Percentiles rank a stretch among this genome's conserved stretches.
Evolutionary conservation across 2,797 vertebrate species (phyloP).

Genomic region (Sebastiscus albofasciatus): DNA sequence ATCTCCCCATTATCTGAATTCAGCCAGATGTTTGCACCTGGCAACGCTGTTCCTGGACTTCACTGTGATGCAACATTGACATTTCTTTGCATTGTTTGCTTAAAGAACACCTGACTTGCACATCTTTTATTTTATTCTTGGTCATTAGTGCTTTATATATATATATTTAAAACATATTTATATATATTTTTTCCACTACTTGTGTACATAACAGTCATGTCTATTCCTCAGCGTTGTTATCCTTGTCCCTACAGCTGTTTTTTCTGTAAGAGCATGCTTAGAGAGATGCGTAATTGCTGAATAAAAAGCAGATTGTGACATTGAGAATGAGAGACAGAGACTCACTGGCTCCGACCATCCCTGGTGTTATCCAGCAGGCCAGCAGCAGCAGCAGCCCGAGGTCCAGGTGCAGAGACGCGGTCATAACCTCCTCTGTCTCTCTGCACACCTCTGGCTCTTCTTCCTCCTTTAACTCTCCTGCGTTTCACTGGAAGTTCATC

Average conservation of each 20-base stretch:
- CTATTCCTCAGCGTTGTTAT: too few relatives aligned
- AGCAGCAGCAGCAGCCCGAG: slow-evolving; percentile 60
- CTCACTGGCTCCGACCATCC: slow-evolving; percentile 65
- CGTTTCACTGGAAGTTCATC: slow-evolving; percentile 29
- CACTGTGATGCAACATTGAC: not conserved
- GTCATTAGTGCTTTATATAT: too few relatives aligned
- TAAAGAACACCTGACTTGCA: too few relatives aligned
- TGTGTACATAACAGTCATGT: too few relatives aligned
- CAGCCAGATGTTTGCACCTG: not conserved
- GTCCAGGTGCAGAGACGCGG: slow-evolving; percentile 49
- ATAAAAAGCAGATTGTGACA: too few relatives aligned
- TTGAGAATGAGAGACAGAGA: not conserved
- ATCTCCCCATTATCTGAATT: not conserved
- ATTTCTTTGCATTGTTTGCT: too few relatives aligned
- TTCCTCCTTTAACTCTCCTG: not conserved
- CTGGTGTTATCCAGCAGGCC: slow-evolving; percentile 59
- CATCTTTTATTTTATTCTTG: too few relatives aligned
- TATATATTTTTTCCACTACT: too few relatives aligned
- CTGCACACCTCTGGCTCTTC: slow-evolving; percentile 29
- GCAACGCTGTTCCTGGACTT: not conserved
- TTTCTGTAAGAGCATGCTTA: too few relatives aligned
- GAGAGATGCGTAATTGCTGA: too few relatives aligned
- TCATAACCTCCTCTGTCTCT: slow-evolving; percentile 49
- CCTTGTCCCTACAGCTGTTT: not conserved
- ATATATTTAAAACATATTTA: too few relatives aligned